Evolutionary conservation across 1,140 invertebrate species (phyloP).

Genomic region (Nymphalis io): DNA sequence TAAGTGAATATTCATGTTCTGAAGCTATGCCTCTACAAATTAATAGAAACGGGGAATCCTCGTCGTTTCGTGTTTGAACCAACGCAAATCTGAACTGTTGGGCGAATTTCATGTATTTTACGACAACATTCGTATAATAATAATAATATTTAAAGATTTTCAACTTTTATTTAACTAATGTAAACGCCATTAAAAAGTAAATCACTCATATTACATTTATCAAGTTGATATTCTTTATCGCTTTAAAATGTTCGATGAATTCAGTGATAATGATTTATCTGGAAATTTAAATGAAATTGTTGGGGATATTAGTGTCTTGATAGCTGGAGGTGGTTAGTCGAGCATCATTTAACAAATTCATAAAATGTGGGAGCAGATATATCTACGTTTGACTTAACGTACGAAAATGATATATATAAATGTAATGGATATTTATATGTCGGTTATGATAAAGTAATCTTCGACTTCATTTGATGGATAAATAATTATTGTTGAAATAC

Average conservation of each 20-base stretch:
- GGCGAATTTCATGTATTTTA: not conserved
- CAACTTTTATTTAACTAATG: too few relatives aligned
- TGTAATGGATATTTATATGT: not conserved
- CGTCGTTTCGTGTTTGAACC: slow-evolving; percentile 2
- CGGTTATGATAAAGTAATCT: not conserved
- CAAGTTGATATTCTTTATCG: too few relatives aligned
- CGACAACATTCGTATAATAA: not conserved
- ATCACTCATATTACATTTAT: too few relatives aligned
- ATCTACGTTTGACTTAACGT: not conserved
- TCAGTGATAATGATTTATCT: too few relatives aligned
- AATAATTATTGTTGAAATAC: not conserved
- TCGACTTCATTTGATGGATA: not conserved
- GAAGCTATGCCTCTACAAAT: slow-evolving; percentile 21
- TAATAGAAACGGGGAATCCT: slow-evolving; percentile 20
- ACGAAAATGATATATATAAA: slow-evolving; percentile 5
- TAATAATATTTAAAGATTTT: not conserved
- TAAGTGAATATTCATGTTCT: slow-evolving; percentile 36
- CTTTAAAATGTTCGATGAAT: too few relatives aligned
- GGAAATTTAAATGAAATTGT: too few relatives aligned
- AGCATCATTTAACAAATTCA: not conserved
- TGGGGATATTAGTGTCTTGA: not conserved
- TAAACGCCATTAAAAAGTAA: too few relatives aligned
- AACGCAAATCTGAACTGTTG: not conserved
- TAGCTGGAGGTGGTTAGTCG: not conserved
- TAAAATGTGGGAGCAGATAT: not conserved